A percentile compares a stretch with the other conserved stretches of the same genome.
phyloP scores from a whole-genome alignment of 2,888 invertebrate species.

The Hydrotaea cyrtoneurina region DNA sequence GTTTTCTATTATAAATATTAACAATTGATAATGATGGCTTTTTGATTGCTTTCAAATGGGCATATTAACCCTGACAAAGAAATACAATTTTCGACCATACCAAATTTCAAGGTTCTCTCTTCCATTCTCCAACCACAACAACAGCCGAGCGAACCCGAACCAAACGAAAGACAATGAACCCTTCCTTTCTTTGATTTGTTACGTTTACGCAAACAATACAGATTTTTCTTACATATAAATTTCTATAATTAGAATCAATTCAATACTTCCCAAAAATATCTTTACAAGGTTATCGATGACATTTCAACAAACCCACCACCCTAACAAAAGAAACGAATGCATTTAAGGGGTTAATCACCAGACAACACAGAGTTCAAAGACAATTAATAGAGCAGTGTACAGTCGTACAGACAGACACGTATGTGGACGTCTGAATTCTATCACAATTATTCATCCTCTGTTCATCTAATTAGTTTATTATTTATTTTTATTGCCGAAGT shows the following conservation, averaged over 20 bases:
- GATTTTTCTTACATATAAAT: constrained; percentile 40
- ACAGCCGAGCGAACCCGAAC: not conserved
- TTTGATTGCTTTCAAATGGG: constrained; percentile 34
- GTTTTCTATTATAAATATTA: constrained; percentile 41
- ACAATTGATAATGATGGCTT: constrained; percentile 41
- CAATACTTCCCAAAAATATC: not conserved
- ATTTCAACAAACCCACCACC: not conserved
- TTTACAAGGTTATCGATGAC: constrained; percentile 42
- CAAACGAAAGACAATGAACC: constrained; percentile 52
- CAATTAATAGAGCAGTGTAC: constrained; percentile 9
- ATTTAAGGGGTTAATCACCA: constrained; percentile 47
- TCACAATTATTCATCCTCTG: not conserved
- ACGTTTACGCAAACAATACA: not conserved
- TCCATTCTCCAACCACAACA: constrained; percentile 6
- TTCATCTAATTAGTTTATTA: constrained; percentile 36
- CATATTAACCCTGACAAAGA: not conserved
- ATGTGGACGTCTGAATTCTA: not conserved
- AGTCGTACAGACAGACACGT: not conserved
- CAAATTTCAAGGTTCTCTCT: constrained; percentile 44
- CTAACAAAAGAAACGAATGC: not conserved
- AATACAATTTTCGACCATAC: not conserved
- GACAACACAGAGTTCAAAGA: constrained; percentile 25
- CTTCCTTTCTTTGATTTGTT: constrained; percentile 33
- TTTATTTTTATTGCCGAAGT: constrained; percentile 39
- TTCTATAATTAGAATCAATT: not conserved